Evolutionary conservation across 2,113 vertebrate species (phyloP).

Genomic region (Mus musculus): GRCm39 chr9:15799501-15800000

Average conservation of each 20-base stretch:
- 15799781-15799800: background rate
- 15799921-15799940: no score
- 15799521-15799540: background rate
- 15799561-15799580: background rate
- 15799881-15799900: no score
- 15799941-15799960: no score
- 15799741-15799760: background rate
- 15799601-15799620: background rate
- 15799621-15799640: background rate
- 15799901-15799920: no score
- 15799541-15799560: background rate
- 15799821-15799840: background rate
- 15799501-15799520: background rate
- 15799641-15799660: background rate
- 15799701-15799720: background rate
- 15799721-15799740: background rate
- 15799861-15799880: background rate
- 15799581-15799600: background rate
- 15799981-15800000: no score
- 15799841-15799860: background rate
- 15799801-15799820: background rate
- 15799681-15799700: background rate
- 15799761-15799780: background rate
- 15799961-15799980: no score
- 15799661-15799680: background rate